These are phyloP conservation scores for Drosophila ustulata DNA, from an alignment of 2,888 invertebrate genomes.

Conservation along the genomic window DNA sequence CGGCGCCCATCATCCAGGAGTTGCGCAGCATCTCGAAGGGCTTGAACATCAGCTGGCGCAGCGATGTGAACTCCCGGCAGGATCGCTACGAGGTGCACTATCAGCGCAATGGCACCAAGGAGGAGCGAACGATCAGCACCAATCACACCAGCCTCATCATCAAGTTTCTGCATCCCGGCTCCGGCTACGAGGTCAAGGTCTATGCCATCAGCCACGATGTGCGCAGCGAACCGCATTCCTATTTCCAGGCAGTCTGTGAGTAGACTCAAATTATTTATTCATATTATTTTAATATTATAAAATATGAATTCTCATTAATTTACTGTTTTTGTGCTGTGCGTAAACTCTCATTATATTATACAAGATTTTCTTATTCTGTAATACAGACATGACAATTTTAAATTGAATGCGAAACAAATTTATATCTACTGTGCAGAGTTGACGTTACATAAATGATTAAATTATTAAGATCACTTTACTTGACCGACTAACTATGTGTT, in stretches of 20 bases:
- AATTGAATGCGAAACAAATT: too few relatives aligned
- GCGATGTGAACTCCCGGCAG: slow-evolving; percentile 95
- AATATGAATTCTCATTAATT: too few relatives aligned
- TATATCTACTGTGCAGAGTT: too few relatives aligned
- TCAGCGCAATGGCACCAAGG: slow-evolving; percentile 90
- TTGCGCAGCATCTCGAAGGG: slow-evolving; percentile 89
- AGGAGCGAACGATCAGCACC: slow-evolving; percentile 87
- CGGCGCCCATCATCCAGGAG: slow-evolving; percentile 94
- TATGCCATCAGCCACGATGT: slow-evolving; percentile 93
- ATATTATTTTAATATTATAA: too few relatives aligned
- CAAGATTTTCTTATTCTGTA: too few relatives aligned
- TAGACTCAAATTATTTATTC: slow-evolving; percentile 77
- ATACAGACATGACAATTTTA: too few relatives aligned
- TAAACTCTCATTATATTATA: too few relatives aligned
- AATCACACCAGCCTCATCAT: slow-evolving; percentile 90
- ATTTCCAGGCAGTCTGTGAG: slow-evolving; percentile 96
- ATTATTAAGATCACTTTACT: too few relatives aligned
- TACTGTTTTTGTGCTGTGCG: too few relatives aligned
- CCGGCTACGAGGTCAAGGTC: slow-evolving; percentile 94
- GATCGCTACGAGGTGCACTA: slow-evolving; percentile 94
- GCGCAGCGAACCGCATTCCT: slow-evolving; percentile 93
- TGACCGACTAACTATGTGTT: too few relatives aligned
- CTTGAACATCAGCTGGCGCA: slow-evolving; percentile 95
- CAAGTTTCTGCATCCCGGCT: slow-evolving; percentile 92
- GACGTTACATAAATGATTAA: too few relatives aligned